Evolutionary conservation across 2,797 vertebrate genomes (phyloP), one percentile per base, ranked within the genome.

Genomic region (Otolemur crassicaudatus): DNA sequence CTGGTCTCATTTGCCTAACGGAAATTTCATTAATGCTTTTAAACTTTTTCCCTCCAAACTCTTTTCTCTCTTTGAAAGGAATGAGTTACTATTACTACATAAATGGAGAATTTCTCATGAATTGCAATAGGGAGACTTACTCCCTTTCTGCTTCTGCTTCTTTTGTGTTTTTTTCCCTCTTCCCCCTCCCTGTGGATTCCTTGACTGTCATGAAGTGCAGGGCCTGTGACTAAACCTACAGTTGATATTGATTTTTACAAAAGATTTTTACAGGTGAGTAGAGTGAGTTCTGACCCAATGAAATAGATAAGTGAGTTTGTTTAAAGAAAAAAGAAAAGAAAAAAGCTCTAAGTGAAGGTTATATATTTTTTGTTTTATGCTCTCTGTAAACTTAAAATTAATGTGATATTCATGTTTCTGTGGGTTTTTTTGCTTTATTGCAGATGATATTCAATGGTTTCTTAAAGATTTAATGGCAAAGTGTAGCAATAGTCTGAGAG

Each of bases 401-500:
- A 79, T 56, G 17, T 53, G 90, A 95, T 53, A 91, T 5, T 58
- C 4, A 19, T 34, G 46, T 63, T 73, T 40, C 5, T 25, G 60
- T 63, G 34, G 34, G 73, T 31, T 90, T 72, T 31, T 27, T 27
- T 75, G 2, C 20, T 67, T n/a, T 4, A 29, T 20, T 83, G 27
- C 29, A 2, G 49, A 80, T 0, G 34, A 87, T 80, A 10, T 94
- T 77, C 56, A 2, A 40, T 7, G n/a, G 7, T 94, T 97, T 56
- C 84, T 95, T 90, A 49, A 72, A 95, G 40, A 31, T 95, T 96
- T 96, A 77, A 79, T 34, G 89, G 34, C 17, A 96, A 82, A 94
- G 4, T 34, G 69, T 37, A 86, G 69, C 46, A 91, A 92, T 16
- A 95, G 58, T 23, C 95, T 93, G 23, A 49, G 22, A 43, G 53